A percentile compares a stretch with the other conserved stretches of the same genome.
These are phyloP conservation scores for Pachypanchax playfairii DNA, from an alignment of 2,113 vertebrate species.

Conservation along the genomic window DNA sequence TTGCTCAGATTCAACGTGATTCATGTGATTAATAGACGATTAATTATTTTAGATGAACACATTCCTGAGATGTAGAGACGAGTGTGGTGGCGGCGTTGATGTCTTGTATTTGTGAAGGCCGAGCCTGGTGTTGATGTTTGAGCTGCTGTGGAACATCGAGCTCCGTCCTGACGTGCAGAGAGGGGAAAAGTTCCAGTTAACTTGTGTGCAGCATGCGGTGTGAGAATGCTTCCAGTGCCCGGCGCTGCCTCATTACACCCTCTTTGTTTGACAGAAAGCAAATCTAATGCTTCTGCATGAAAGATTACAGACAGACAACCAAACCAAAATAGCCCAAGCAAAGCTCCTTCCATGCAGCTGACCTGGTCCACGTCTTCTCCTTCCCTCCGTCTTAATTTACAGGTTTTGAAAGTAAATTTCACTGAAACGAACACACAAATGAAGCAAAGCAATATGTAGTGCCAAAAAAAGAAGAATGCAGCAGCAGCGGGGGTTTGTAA, in stretches of 20 bases:
- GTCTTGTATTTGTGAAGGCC: too few species aligned
- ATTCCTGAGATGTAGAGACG: too few species aligned
- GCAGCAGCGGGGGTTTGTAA: slow-evolving; percentile 5
- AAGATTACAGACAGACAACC: slow-evolving; percentile 29
- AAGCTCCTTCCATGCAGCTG: slow-evolving; percentile 28
- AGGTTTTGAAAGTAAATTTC: not conserved
- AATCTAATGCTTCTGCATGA: slow-evolving; percentile 57
- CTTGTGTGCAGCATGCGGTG: slow-evolving; percentile 7
- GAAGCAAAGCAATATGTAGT: slow-evolving; percentile 6
- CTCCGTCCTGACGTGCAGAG: not conserved
- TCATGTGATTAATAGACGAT: not conserved
- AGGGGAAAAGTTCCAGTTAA: slow-evolving; percentile 1
- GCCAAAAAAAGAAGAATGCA: slow-evolving; percentile 29
- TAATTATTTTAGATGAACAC: too few species aligned
- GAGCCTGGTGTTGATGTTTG: too few species aligned
- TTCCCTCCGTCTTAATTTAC: not conserved
- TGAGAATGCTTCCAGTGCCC: slow-evolving; percentile 13
- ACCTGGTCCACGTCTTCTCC: not conserved
- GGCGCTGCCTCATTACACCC: slow-evolving; percentile 33
- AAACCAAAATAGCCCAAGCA: slow-evolving; percentile 44
- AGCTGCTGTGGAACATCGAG: not conserved
- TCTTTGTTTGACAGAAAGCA: slow-evolving; percentile 27
- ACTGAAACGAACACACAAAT: not conserved
- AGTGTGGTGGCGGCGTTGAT: too few species aligned
- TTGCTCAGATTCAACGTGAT: not conserved